Conservation (phyloP, 2,888 invertebrate species). For the Lamellibrachia satsuma region DNA sequence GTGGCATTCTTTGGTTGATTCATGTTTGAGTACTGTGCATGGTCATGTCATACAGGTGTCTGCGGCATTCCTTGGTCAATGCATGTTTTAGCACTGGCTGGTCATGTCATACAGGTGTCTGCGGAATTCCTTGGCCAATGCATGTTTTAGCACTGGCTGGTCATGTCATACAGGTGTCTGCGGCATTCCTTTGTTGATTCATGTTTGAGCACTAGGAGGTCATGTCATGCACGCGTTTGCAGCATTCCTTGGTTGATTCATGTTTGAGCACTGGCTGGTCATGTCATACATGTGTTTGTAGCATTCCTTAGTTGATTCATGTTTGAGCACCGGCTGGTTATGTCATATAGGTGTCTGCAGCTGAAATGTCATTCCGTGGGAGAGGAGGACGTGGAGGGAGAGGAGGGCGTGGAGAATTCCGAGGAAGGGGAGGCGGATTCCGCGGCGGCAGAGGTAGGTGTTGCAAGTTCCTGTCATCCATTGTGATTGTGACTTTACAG, state of each 20-base stretch:
- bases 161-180: background rate
- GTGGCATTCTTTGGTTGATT: too few relatives aligned
- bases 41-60: too few relatives aligned
- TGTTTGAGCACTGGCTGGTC: background rate
- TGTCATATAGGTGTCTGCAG: background rate
- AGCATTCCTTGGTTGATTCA: background rate
- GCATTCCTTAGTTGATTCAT: background rate
- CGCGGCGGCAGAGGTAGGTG: conserved; percentile 31
- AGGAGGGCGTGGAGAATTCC: conserved; percentile 33
- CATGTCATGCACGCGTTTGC: background rate
- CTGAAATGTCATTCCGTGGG: conserved; percentile 27
- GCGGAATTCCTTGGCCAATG: background rate
- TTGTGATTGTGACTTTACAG: too few relatives aligned
- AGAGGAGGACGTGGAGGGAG: conserved; percentile 34
- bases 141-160: background rate
- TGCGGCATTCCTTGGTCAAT: background rate
- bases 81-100: background rate
- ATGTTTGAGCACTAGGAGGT: background rate
- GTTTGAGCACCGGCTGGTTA: background rate
- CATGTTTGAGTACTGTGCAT: too few relatives aligned
- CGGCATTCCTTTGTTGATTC: background rate
- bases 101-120: background rate
- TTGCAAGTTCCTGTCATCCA: background rate
- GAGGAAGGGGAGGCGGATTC: conserved; percentile 34
- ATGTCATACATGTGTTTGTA: background rate